phyloP scores from a whole-genome alignment of 2,797 vertebrate species.

The Threskiornis aethiopicus region DNA sequence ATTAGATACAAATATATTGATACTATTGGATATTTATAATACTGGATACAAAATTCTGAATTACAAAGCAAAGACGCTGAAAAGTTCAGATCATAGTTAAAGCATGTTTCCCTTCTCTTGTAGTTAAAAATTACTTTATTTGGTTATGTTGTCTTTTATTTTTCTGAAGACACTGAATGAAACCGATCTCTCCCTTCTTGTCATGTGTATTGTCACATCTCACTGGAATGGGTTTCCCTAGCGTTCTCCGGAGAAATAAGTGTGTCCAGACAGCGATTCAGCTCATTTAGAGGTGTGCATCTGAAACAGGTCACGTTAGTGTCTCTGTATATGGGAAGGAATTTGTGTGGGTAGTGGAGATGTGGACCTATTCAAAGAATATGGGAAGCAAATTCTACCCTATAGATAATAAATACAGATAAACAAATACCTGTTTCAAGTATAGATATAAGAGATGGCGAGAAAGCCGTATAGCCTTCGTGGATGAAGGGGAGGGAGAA shows the following conservation, averaged over 20 bases:
- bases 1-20: not conserved
- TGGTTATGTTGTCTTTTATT: not conserved
- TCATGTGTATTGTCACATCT: not conserved
- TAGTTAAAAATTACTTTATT: not conserved
- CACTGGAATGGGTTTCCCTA: not conserved
- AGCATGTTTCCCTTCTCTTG: not conserved
- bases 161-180: not conserved
- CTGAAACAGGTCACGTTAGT: not conserved
- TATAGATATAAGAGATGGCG: not conserved
- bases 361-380: not conserved
- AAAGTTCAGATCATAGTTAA: not conserved
- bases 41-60: not conserved
- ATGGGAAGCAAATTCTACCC: not conserved
- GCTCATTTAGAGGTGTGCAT: not conserved
- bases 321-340: not conserved
- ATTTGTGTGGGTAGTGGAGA: not conserved
- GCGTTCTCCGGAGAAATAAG: not conserved
- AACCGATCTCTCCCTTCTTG: not conserved
- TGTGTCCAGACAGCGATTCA: rapidly evolving
- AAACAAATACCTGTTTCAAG: not conserved
- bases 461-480: not conserved
- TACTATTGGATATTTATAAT: not conserved
- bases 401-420: not conserved
- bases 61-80: not conserved
- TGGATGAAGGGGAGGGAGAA: not conserved